phyloP scores from a whole-genome alignment of 2,797 vertebrate genomes.

The Tolypeutes matacus region DNA sequence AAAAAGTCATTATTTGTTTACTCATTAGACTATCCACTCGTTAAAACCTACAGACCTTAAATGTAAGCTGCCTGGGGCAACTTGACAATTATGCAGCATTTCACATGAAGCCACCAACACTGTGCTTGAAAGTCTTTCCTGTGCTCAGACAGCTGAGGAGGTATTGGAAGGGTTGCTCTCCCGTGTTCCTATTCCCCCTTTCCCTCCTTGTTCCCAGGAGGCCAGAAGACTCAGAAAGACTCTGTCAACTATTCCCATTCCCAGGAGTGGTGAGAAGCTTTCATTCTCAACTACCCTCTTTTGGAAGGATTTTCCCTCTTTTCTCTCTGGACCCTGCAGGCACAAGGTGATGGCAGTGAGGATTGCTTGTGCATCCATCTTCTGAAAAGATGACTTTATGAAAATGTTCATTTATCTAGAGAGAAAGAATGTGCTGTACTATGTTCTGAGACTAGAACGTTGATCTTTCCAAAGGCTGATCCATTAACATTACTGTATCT shows the following conservation, averaged over 20 bases:
- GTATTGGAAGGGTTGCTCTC: accelerated
- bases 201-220: not conserved
- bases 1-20: not conserved
- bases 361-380: not conserved
- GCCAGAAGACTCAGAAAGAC: not conserved
- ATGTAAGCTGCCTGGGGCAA: not conserved
- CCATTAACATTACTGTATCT: not conserved
- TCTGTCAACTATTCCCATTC: not conserved
- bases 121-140: not conserved
- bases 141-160: not conserved
- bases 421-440: not conserved
- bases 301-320: not conserved
- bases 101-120: not conserved
- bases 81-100: accelerated
- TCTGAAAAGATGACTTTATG: not conserved
- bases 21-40: not conserved
- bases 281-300: not conserved
- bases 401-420: not conserved
- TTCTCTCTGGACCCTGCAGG: not conserved
- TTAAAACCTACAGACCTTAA: not conserved
- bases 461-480: not conserved
- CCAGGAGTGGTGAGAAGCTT: not conserved
- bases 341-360: not conserved
- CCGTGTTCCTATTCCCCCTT: not conserved
- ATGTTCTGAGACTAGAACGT: not conserved